Evolutionary conservation across 2,888 invertebrate species (phyloP), one percentile per base, ranked within the genome.

Genomic region (Imbricaverruca yamaguchii): DNA sequence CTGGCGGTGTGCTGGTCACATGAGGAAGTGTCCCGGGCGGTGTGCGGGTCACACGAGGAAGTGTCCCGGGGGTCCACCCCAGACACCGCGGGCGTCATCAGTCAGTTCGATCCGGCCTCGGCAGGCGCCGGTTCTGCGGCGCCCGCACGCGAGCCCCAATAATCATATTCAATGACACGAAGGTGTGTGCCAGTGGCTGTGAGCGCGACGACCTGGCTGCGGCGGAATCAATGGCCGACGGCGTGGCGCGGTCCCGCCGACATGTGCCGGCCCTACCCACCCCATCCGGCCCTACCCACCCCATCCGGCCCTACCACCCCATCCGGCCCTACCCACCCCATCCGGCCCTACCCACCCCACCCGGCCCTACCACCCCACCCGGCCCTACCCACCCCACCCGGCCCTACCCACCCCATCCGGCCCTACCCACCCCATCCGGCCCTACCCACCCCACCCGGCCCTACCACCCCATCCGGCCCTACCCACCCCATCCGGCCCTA

Each of bases 131-230:
- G 2, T 18, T 39, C 39, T 13, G 15, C 61, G 1, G 61, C 61
- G 18, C 18, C 13, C 67, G 23, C 67, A 69, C 69, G 69, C 69
- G 39, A 69, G 13, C 25, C 25, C 7, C 69, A 69, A 69, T 69
- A 69, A 69, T 69, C 69, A 39, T 23, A 69, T 69, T 69, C 69
- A 69, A 69, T 69, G 69, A 69, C 69, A 69, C 69, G 69, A 69
- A 69, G 69, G 69, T 69, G 69, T 69, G 69, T 15, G 39, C 69
- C 23, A 25, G 67, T 13, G 23, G 25, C 25, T 1, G 67, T 10
- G 15, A 39, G 39, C 39, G 69, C 7, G n/a, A 63, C 63, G 9
- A n/a, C 63, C 23, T 39, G 67, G 12, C 11, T 10, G 23, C 12
- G 11, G 23, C 23, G 39, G 13, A 39, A 69, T 69, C 69, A 39